A percentile compares a stretch with the other conserved stretches of the same genome.
Evolutionary conservation across 2,113 vertebrate genomes (phyloP).

Genomic region (Crotalus helleri): DNA sequence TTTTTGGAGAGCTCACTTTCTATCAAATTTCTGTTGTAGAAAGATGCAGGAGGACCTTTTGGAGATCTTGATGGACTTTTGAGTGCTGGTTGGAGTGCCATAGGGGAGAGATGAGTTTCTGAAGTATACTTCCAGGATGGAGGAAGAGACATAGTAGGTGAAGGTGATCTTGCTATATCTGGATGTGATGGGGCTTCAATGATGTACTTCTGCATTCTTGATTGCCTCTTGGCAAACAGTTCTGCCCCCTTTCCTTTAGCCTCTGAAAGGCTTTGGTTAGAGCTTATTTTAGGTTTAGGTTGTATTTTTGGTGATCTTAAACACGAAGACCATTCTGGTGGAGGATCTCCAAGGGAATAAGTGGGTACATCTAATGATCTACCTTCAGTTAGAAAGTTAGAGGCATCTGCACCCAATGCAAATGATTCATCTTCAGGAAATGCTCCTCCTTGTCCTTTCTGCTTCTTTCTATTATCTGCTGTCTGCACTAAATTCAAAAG

Average conservation of each 20-base stretch:
- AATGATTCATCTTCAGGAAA: conserved; percentile 84
- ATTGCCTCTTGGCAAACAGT: conserved; percentile 89
- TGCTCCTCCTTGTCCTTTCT: conserved; percentile 74
- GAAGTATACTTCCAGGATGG: conserved; percentile 91
- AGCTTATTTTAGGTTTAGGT: conserved; percentile 74
- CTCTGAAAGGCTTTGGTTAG: conserved; percentile 84
- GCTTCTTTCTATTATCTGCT: conserved; percentile 82
- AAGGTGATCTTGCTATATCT: conserved; percentile 77
- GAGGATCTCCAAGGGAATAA: neutral
- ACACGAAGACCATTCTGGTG: conserved; percentile 88
- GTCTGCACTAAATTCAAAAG: conserved; percentile 92
- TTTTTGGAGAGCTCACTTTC: conserved; percentile 84
- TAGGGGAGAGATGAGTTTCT: conserved; percentile 71
- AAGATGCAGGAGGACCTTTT: conserved; percentile 63
- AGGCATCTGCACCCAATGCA: conserved; percentile 90
- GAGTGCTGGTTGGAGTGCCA: conserved; percentile 59
- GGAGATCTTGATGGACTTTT: conserved; percentile 72
- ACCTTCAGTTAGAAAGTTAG: conserved; percentile 82
- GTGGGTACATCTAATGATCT: conserved; percentile 40
- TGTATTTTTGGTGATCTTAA: conserved; percentile 86
- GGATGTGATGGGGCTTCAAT: conserved; percentile 74
- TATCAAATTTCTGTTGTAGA: conserved; percentile 61
- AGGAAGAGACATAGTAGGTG: conserved; percentile 92
- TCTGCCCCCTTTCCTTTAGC: conserved; percentile 90
- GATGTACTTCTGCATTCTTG: conserved; percentile 93